Base-by-base conservation (phyloP, 1,140 invertebrate species). In the Drosophila tristis region DNA sequence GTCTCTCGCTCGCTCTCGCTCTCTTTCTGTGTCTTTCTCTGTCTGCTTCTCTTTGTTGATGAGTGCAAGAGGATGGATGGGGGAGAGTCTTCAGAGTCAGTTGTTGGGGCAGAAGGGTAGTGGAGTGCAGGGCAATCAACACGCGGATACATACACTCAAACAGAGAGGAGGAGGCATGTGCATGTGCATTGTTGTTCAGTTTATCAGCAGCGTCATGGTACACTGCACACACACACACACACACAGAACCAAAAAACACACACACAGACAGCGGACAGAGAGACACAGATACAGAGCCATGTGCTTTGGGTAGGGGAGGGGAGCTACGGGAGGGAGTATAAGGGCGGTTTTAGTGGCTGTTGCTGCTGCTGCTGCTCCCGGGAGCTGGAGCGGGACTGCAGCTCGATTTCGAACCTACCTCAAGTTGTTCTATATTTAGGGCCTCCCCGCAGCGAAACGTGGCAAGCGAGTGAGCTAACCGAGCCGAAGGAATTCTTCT, bases 391-490 rank as follows among this genome's bases (percentile, higher is more conserved):
- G 35, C 35, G 35, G 35, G 35, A 39, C 39, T 77, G 73, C 63
- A 62, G 43, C 11, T 65, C 9, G 13, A 47, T 42, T 42, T 25
- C 31, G 78, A 86, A 87, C 82, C 82, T 87, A 89, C 82, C 82
- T 87, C 82, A 87, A 87, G 82, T 49, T 74, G 75, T 86, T 86
- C 84, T 87, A 86, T 86, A 82, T 86, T 87, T 87, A 86, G 82
- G 70, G 57, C 65, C 65, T 71, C 57, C 51, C 54, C 35, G 70
- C 63, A 44, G 55, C 54, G 71, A 44, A 50, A 35, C 35, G 51
- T 51, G 26, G 48, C 53, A 62, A 29, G 45, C 49, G 53, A 58
- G 47, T 20, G 35, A 49, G 8, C 11, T 26, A 25, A 25, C 11
- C 35, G 35, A 49, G 26, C 23, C 59, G 20, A 31, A 43, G 39